phyloP scores from a whole-genome alignment of 2,113 vertebrate genomes.

The Percina caprodes region DNA sequence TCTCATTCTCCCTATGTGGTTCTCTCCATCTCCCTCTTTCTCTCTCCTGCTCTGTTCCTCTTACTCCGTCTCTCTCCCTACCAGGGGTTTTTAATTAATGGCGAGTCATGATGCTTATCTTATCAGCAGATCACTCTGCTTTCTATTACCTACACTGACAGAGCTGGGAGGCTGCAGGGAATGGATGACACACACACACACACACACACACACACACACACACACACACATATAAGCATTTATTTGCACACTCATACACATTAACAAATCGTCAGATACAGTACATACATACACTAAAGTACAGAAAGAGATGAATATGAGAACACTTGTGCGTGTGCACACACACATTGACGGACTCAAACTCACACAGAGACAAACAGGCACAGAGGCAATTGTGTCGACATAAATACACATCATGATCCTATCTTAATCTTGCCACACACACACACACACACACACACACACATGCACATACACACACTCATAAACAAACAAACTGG shows the following conservation, averaged over 20 bases:
- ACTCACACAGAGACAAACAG: conserved; percentile 26
- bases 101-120: conserved; percentile 80
- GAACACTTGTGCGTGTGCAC: conserved; percentile 6
- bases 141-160: conserved; percentile 77
- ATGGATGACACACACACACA: conserved; percentile 54
- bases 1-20: conserved; percentile 34
- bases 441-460: conserved; percentile 28
- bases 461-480: conserved; percentile 31
- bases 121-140: conserved; percentile 80
- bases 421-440: conserved; percentile 66
- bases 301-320: conserved; percentile 23
- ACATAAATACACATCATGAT: conserved; percentile 60
- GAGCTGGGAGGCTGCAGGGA: conserved; percentile 67
- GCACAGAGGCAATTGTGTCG: conserved; percentile 49
- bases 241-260: conserved; percentile 3
- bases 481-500: conserved; percentile 62
- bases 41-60: conserved; percentile 42
- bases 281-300: conserved; percentile 4
- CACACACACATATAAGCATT: neutral
- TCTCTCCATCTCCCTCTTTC: conserved; percentile 19
- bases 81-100: conserved; percentile 83
- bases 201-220: conserved; percentile 20
- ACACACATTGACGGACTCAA: conserved; percentile 14
- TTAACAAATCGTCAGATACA: conserved; percentile 19
- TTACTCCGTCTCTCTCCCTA: conserved; percentile 53